These are phyloP conservation scores for Yasuhikotakia modesta DNA, from an alignment of 2,797 vertebrate species.

Conservation along the genomic window DNA sequence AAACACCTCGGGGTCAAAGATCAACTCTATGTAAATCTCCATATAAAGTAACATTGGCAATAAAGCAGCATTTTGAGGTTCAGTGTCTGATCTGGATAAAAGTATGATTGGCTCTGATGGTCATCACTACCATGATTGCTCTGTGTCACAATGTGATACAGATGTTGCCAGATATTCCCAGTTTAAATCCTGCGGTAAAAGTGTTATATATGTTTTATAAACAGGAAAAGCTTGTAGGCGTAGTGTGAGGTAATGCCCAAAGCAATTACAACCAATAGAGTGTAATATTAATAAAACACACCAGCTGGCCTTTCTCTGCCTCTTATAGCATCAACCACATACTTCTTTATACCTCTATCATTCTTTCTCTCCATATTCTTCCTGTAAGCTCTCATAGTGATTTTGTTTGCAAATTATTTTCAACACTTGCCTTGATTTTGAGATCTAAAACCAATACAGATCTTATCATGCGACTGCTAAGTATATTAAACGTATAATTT, in stretches of 20 bases:
- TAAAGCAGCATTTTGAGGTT: conserved; percentile 36
- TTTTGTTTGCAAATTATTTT: neutral
- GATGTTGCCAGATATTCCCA: conserved; percentile 36
- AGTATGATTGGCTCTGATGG: conserved; percentile 28
- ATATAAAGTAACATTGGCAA: conserved; percentile 28
- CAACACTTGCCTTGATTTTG: neutral
- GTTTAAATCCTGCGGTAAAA: conserved; percentile 32
- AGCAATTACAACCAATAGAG: conserved; percentile 28
- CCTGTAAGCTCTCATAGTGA: conserved; percentile 40
- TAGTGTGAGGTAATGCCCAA: conserved; percentile 40
- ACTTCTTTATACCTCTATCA: conserved; percentile 13
- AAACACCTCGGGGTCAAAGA: conserved; percentile 2
- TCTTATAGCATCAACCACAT: conserved; percentile 10
- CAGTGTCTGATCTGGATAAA: conserved; percentile 34
- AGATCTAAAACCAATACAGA: neutral
- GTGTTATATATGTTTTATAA: conserved; percentile 26
- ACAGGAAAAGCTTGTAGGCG: conserved; percentile 19
- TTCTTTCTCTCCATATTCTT: conserved; percentile 45
- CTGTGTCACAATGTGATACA: conserved; percentile 41
- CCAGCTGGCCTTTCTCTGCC: neutral
- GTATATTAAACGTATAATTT: too few relatives aligned
- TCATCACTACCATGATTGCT: conserved; percentile 38
- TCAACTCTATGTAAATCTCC: conserved; percentile 14
- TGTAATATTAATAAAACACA: conserved; percentile 13
- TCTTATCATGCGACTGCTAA: too few relatives aligned